A percentile compares a stretch with the other conserved stretches of the same genome.
Conservation (phyloP, 2,113 vertebrate genomes). For the Elephas maximus region DNA sequence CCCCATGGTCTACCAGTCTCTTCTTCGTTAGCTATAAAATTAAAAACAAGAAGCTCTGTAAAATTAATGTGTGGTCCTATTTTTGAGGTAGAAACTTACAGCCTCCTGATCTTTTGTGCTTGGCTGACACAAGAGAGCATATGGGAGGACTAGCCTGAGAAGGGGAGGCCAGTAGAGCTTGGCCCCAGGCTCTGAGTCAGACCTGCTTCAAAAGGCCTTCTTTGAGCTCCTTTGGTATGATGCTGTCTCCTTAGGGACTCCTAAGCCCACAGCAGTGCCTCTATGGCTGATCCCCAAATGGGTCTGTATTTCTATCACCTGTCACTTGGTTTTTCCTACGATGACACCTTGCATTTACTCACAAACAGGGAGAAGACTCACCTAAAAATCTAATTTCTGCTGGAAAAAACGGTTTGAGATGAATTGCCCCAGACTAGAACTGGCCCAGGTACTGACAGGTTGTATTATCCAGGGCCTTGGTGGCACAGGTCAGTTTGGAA, state of each 20-base stretch:
- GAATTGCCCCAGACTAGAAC: background rate
- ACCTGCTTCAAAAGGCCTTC: background rate
- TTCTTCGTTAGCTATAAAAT: background rate
- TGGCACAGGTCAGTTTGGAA: background rate
- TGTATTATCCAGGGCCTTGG: background rate
- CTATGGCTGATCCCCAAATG: background rate
- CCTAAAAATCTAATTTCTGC: background rate
- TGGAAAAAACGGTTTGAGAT: constrained; percentile 23
- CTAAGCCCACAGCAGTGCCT: background rate
- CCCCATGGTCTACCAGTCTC: background rate
- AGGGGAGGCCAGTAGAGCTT: background rate
- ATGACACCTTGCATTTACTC: constrained; percentile 27
- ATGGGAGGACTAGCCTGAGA: background rate
- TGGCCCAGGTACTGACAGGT: background rate
- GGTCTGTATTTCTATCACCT: background rate
- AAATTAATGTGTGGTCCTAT: background rate
- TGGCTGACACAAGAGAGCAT: background rate
- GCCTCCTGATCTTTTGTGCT: background rate
- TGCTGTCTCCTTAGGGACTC: background rate
- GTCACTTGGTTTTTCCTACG: background rate
- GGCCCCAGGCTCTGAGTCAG: background rate
- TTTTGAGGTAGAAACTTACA: constrained; percentile 1
- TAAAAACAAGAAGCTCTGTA: background rate
- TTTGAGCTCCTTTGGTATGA: background rate
- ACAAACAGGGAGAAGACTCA: background rate